These are phyloP conservation scores for Dynastes tityus DNA, from an alignment of 2,888 invertebrate genomes.

Conservation along the genomic window DNA sequence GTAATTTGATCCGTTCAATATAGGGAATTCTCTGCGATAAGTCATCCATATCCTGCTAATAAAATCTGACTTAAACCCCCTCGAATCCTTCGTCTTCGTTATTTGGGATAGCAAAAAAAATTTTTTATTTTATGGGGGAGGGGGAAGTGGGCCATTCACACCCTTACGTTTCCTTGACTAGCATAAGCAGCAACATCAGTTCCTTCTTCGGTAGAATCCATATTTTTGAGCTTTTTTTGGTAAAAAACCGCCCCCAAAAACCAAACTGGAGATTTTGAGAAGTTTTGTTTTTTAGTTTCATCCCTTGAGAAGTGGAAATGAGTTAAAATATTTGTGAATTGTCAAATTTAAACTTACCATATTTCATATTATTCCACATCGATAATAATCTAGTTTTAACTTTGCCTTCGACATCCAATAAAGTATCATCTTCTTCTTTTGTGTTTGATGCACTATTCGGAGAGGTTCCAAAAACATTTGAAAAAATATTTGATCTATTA, in stretches of 20 bases:
- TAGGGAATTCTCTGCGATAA: constrained; percentile 89
- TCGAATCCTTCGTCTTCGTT: constrained; percentile 78
- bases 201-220: constrained; percentile 73
- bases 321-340: neutral
- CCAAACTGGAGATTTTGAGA: constrained; percentile 91
- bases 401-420: constrained; percentile 79
- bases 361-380: constrained; percentile 95
- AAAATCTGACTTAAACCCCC: constrained; percentile 88
- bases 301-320: constrained; percentile 57
- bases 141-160: no score
- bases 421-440: constrained; percentile 63
- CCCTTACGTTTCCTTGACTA: constrained; percentile 72
- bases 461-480: constrained; percentile 57
- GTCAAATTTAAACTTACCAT: constrained; percentile 73
- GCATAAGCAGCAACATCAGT: constrained; percentile 76
- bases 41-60: constrained; percentile 90
- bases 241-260: constrained; percentile 88
- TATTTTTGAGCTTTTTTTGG: constrained; percentile 76
- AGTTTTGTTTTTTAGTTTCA: constrained; percentile 82
- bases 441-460: constrained; percentile 61
- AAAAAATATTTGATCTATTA: constrained; percentile 57
- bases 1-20: constrained; percentile 84
- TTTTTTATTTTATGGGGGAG: no score
- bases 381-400: constrained; percentile 88
- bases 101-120: constrained; percentile 56